Evolutionary conservation across 1,140 invertebrate genomes (phyloP).

Genomic region (Brachionus angularis): DNA sequence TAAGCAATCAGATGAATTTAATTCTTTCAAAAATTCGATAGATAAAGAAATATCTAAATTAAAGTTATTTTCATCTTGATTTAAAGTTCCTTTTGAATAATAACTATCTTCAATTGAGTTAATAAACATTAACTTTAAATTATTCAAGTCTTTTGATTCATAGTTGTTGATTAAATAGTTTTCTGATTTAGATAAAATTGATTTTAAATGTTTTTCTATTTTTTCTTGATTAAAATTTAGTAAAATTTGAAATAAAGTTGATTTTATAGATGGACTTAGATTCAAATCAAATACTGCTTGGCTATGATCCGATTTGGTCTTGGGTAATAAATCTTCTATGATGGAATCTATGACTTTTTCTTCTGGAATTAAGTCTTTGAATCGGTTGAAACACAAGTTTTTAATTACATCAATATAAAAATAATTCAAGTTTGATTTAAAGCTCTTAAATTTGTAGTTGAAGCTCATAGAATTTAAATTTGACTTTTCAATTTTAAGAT

Average conservation of each 20-base stretch:
- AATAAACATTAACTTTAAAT: slow-evolving; percentile 27
- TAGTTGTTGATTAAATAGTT: slow-evolving; percentile 5
- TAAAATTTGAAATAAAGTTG: slow-evolving; percentile 10
- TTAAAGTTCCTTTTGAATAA: not conserved
- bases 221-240: not conserved
- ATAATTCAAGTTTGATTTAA: slow-evolving; percentile 1
- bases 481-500: not conserved
- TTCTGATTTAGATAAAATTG: slow-evolving; percentile 10
- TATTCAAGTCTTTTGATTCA: not conserved
- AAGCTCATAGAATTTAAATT: not conserved
- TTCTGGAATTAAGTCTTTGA: not conserved
- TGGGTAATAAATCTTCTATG: not conserved
- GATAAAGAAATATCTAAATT: not conserved
- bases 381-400: slow-evolving; percentile 6
- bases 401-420: slow-evolving; percentile 22
- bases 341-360: slow-evolving; percentile 11
- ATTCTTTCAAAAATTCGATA: not conserved
- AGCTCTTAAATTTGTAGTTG: not conserved
- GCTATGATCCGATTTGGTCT: not conserved
- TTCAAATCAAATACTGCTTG: not conserved
- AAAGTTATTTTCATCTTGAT: not conserved
- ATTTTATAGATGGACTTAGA: slow-evolving; percentile 6
- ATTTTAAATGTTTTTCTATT: not conserved
- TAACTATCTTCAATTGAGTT: slow-evolving; percentile 4
- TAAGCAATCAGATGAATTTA: not conserved